Evolutionary conservation across 2,888 invertebrate genomes (phyloP).

Genomic region (Agriopis leucophaearia): DNA sequence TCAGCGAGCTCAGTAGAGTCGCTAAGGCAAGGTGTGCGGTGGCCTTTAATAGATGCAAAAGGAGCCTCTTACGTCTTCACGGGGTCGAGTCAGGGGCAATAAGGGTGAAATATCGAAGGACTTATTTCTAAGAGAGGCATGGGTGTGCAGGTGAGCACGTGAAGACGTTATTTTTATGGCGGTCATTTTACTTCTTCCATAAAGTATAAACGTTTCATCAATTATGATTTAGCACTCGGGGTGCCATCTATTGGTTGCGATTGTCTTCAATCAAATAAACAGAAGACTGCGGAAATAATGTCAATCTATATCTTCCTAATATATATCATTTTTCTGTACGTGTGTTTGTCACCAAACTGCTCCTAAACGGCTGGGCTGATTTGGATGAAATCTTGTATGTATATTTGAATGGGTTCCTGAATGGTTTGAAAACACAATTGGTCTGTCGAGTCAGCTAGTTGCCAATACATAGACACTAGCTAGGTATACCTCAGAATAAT

Average conservation of each 20-base stretch:
- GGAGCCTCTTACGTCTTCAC: constrained; percentile 7
- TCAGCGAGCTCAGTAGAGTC: neutral
- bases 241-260: neutral
- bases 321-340: no score
- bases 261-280: neutral
- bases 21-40: constrained; percentile 2
- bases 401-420: no score
- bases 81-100: constrained; percentile 15
- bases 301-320: no score
- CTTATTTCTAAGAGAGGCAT: constrained; percentile 8
- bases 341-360: no score
- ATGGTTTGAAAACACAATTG: no score
- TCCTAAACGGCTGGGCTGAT: no score
- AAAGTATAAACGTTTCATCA: neutral
- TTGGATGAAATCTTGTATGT: no score
- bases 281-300: no score
- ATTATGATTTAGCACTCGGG: neutral
- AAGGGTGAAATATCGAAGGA: constrained; percentile 28
- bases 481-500: no score
- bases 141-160: constrained; percentile 10
- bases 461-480: no score
- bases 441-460: no score
- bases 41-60: constrained; percentile 8
- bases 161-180: constrained; percentile 15
- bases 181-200: constrained; percentile 4